Percentiles rank a stretch among this genome's conserved stretches.
phyloP scores from a whole-genome alignment of 2,888 invertebrate species.

The Petrolisthes manimaculis region DNA sequence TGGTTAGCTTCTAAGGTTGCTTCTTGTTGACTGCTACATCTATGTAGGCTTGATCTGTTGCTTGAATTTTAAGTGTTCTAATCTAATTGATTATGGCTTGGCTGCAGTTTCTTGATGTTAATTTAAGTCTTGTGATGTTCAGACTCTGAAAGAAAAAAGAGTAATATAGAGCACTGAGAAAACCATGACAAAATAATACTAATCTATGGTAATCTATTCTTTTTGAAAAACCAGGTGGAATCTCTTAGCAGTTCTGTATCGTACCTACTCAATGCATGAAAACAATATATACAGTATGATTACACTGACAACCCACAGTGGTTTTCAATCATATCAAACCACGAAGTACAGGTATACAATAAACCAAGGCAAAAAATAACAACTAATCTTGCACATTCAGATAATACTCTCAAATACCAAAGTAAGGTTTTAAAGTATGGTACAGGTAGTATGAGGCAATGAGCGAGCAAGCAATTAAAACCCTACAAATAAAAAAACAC shows the following conservation, averaged over 20 bases:
- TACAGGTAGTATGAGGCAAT: too few relatives aligned
- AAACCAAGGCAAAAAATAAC: too few relatives aligned
- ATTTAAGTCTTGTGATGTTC: slow-evolving; percentile 56
- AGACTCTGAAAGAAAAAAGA: slow-evolving; percentile 40
- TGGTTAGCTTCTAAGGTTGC: slow-evolving; percentile 48
- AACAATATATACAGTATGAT: neutral
- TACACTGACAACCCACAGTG: too few relatives aligned
- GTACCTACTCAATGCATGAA: neutral
- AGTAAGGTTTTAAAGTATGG: too few relatives aligned
- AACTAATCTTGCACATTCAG: too few relatives aligned
- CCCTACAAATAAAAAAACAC: too few relatives aligned
- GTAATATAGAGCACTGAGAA: neutral
- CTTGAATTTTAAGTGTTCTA: slow-evolving; percentile 47
- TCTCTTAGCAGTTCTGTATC: neutral
- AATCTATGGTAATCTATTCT: neutral
- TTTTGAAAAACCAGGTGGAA: neutral
- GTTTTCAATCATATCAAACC: too few relatives aligned
- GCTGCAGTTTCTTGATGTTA: slow-evolving; percentile 58
- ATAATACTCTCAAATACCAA: too few relatives aligned
- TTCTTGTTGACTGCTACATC: slow-evolving; percentile 44
- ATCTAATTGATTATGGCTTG: slow-evolving; percentile 46
- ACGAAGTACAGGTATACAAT: too few relatives aligned
- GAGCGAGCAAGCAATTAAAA: too few relatives aligned
- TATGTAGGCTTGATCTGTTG: slow-evolving; percentile 46
- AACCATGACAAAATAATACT: neutral